Percentiles rank a stretch among this genome's conserved stretches.
Conservation (phyloP, 37 sponge, comb jelly and placozoan species). For the Halisarca cf. caerulea region DNA sequence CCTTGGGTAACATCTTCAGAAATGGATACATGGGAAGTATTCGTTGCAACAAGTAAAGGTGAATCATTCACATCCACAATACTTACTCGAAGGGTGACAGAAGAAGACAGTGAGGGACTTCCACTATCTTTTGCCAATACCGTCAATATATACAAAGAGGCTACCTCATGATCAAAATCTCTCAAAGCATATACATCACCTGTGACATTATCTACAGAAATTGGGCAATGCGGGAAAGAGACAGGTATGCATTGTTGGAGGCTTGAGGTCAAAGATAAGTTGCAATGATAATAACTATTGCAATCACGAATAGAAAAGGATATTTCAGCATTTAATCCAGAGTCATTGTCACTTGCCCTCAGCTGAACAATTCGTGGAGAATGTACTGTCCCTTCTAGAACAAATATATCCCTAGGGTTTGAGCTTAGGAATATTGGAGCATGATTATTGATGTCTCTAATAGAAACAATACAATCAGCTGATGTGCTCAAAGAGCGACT, state of each 20-base stretch:
- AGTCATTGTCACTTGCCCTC: conserved; percentile 60
- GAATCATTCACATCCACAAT: conserved; percentile 12
- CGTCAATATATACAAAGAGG: not conserved
- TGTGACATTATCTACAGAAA: not conserved
- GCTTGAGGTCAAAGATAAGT: too few species aligned
- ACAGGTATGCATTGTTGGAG: too few species aligned
- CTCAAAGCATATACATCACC: not conserved
- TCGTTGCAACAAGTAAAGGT: not conserved
- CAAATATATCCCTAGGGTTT: not conserved
- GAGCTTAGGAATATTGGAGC: not conserved
- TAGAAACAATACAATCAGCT: not conserved
- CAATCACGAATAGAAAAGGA: conserved; percentile 30
- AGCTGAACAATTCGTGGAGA: not conserved
- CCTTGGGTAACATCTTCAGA: not conserved
- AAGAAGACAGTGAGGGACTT: not conserved
- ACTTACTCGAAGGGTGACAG: not conserved
- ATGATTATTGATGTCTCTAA: not conserved
- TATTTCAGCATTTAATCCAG: conserved; percentile 48
- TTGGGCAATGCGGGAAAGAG: not conserved
- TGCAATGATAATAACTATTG: not conserved
- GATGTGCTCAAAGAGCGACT: not conserved
- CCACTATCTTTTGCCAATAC: not conserved
- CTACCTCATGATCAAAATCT: not conserved
- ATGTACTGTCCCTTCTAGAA: not conserved
- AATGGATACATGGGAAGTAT: not conserved